Conservation (phyloP, 37 sponge, comb jelly and placozoan genomes). For the Crambe crambe region DNA sequence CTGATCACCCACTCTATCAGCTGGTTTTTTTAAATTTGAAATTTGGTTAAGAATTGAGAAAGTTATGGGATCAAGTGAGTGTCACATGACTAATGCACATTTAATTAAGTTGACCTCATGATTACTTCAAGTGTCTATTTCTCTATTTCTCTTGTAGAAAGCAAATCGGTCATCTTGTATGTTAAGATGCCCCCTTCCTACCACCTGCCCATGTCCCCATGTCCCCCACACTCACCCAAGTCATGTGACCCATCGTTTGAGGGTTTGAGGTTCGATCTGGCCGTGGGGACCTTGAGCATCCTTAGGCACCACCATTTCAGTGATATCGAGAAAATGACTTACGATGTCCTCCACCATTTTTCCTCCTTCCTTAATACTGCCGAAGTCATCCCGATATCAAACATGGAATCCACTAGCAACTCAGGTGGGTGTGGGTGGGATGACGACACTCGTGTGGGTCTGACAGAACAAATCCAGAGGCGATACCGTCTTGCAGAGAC, state of each 20-base stretch:
- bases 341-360: constrained; percentile 12
- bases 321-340: constrained; percentile 34
- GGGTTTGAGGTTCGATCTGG: background rate
- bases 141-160: background rate
- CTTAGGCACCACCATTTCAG: constrained; percentile 30
- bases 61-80: no score
- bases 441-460: background rate
- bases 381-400: background rate
- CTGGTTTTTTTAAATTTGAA: no score
- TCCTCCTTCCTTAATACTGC: background rate
- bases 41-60: no score
- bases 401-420: background rate
- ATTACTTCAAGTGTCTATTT: background rate
- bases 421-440: background rate
- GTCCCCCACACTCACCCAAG: background rate
- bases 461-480: background rate
- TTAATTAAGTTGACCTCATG: no score
- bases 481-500: background rate
- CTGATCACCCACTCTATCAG: no score
- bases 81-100: no score
- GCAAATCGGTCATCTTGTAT: constrained; percentile 14
- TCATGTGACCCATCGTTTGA: background rate
- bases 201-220: background rate
- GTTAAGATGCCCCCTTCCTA: background rate
- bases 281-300: constrained; percentile 13